These are phyloP conservation scores for Conomelus anceps DNA, from an alignment of 2,888 invertebrate genomes.

Conservation along the genomic window DNA sequence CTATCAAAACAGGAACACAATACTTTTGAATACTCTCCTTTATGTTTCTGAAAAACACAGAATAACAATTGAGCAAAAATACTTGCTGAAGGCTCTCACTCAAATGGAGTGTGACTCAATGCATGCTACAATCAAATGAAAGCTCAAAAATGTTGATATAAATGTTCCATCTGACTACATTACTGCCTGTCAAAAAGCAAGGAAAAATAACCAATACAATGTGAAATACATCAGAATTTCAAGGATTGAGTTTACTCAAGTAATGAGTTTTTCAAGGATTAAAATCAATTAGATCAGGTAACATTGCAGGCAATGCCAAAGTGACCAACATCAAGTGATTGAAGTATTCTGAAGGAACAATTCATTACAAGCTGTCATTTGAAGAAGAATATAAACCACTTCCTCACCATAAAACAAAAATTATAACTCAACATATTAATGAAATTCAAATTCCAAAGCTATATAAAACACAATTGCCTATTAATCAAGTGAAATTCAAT, in stretches of 20 bases:
- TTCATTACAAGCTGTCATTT: not conserved
- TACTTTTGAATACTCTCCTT: not conserved
- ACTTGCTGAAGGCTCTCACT: not conserved
- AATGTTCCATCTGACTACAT: slow-evolving; percentile 19
- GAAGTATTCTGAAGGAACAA: not conserved
- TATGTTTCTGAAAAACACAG: not conserved
- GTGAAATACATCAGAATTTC: slow-evolving; percentile 19
- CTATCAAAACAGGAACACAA: not conserved
- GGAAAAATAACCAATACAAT: slow-evolving; percentile 9
- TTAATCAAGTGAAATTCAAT: not conserved
- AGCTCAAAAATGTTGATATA: slow-evolving; percentile 13
- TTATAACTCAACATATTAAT: not conserved
- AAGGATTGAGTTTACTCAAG: no score
- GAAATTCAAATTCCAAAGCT: not conserved
- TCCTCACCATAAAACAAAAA: not conserved
- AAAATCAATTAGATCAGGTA: slow-evolving; percentile 17
- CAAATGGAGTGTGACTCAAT: slow-evolving; percentile 18
- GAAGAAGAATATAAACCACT: not conserved
- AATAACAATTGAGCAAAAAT: not conserved
- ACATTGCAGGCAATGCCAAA: not conserved
- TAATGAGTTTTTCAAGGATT: slow-evolving; percentile 14
- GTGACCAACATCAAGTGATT: slow-evolving; percentile 1
- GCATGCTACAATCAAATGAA: slow-evolving; percentile 2
- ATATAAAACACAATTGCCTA: not conserved
- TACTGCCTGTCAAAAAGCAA: slow-evolving; percentile 14